Evolutionary conservation across 2,113 vertebrate species (phyloP), one percentile per base, ranked within the genome.

Genomic region (Mandrillus leucophaeus): DNA sequence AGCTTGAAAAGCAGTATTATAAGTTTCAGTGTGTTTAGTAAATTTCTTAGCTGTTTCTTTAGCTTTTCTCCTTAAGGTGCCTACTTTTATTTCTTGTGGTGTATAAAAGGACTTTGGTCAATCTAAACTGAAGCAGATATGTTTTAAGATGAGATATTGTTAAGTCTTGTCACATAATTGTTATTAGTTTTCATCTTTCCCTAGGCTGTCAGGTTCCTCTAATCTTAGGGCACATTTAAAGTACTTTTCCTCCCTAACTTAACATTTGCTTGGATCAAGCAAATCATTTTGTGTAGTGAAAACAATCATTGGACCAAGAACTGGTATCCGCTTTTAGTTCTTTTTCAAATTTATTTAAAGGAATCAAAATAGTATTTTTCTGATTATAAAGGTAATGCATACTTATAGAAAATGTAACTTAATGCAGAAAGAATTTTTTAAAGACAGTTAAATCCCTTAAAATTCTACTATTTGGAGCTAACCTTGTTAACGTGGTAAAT

Each of bases 1-100:
- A 57, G 52, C 40, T 92, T 92, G 40, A 38, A 96, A 94, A 96
- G 43, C n/a, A 72, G 38, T 96, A 38, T 88, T 72, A 50, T 72
- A 73, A 64, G 18, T 91, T 61, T 88, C 30, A 86, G 73, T 45
- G 73, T 87, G 30, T n/a, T 6, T 88, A 57, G 30, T 84, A 83
- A 43, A 52, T 73, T 57, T 75, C 40, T 83, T 64, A 92, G 61
- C 59, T 72, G 23, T 70, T 90, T 61, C 25, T 83, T 90, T 93
- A 75, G 48, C 8, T 55, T 94, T 95, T 76, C 45, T 92, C 27
- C 81, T 92, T 90, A 20, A 55, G 25, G 23, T 64, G 82, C 20
- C 20, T 81, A 81, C 11, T 86, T 95, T 82, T 90, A 93, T 93
- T 95, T 90, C 40, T 73, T 95, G 11, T 57, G 12, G 22, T 82